These are phyloP conservation scores for Ranitomeya imitator DNA, from an alignment of 2,113 vertebrate genomes.

Conservation along the genomic window DNA sequence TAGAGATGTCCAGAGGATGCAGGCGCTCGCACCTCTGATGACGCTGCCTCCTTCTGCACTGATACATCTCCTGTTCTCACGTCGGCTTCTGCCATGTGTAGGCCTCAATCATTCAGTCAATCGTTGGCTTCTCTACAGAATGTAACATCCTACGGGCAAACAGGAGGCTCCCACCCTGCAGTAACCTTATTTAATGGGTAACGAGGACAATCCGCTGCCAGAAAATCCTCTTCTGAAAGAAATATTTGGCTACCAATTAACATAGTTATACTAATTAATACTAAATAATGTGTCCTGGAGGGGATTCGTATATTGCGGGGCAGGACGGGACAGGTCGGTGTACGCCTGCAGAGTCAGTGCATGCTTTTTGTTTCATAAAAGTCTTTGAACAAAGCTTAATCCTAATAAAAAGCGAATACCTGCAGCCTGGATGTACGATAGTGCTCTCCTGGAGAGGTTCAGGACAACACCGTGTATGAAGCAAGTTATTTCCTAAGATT, in stretches of 20 bases:
- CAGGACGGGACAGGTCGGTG: constrained; percentile 9
- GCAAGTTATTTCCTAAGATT: neutral
- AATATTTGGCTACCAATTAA: constrained; percentile 42
- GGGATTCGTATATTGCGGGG: neutral
- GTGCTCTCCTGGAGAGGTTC: neutral
- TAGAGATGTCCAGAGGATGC: neutral
- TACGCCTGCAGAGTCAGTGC: neutral
- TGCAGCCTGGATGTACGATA: neutral
- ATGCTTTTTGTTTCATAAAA: neutral
- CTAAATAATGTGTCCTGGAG: constrained; percentile 22
- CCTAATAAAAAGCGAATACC: neutral
- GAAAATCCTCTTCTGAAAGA: constrained; percentile 14
- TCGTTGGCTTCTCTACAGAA: constrained; percentile 14
- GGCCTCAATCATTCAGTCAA: neutral
- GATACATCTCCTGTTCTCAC: neutral
- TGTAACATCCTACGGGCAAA: neutral
- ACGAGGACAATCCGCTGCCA: neutral
- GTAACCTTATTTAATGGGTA: neutral
- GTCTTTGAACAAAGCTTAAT: neutral
- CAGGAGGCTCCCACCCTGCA: constrained; percentile 16
- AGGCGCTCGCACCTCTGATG: neutral
- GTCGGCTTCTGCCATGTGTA: neutral
- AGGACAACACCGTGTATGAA: neutral
- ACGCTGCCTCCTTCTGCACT: neutral
- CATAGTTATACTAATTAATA: constrained; percentile 39